Evolutionary conservation across 1,140 invertebrate species (phyloP).

Genomic region (Lutraria rhynchaena): DNA sequence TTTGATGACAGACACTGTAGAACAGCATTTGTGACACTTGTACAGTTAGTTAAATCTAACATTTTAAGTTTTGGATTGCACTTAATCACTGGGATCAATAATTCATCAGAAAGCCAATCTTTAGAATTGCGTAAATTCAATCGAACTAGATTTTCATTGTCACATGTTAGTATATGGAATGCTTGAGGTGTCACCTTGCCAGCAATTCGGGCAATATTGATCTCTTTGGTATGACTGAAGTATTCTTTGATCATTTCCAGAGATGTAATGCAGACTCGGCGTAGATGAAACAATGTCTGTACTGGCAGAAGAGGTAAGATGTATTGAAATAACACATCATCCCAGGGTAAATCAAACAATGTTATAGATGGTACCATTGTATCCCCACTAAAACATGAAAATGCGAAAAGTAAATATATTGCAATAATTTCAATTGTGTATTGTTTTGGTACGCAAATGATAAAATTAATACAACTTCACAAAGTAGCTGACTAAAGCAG

Average conservation of each 20-base stretch:
- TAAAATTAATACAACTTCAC: too few relatives aligned
- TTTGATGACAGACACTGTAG: constrained; percentile 73
- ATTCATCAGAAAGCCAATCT: constrained; percentile 77
- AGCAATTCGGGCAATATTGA: constrained; percentile 67
- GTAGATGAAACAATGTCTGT: constrained; percentile 67
- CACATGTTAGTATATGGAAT: constrained; percentile 70
- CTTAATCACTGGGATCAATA: constrained; percentile 74
- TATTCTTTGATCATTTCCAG: constrained; percentile 66
- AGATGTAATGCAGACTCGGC: constrained; percentile 62
- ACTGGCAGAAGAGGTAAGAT: constrained; percentile 69
- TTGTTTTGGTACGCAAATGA: too few relatives aligned
- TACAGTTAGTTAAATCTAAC: constrained; percentile 78
- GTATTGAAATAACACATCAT: constrained; percentile 74
- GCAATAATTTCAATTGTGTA: too few relatives aligned
- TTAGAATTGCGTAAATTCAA: constrained; percentile 78
- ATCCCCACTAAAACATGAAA: too few relatives aligned
- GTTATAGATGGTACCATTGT: constrained; percentile 30
- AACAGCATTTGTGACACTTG: constrained; percentile 71
- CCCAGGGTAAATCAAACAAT: constrained; percentile 74
- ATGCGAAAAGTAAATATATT: too few relatives aligned
- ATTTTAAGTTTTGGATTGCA: constrained; percentile 70
- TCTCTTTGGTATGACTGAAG: constrained; percentile 64
- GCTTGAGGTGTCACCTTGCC: constrained; percentile 63
- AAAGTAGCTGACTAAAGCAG: too few relatives aligned
- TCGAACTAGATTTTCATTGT: constrained; percentile 62